Evolutionary conservation across 2,888 invertebrate species (phyloP), one percentile per base, ranked within the genome.

Genomic region (Panzeria rudis): DNA sequence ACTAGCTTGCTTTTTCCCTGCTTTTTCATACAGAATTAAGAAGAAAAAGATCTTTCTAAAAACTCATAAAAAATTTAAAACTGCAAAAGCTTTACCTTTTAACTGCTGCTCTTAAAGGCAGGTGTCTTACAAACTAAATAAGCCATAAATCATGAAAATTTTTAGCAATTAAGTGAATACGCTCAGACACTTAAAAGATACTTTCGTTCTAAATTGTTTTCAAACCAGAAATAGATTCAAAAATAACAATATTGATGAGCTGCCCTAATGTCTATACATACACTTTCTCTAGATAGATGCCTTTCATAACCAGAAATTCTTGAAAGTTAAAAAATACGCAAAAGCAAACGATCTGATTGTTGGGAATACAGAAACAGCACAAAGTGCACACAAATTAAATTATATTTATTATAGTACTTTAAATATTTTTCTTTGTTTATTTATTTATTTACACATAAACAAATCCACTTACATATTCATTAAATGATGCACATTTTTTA

Each of bases 391-490:
- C 38, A 41, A 35, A 8, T 35, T 5, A 8, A 35, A 35, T 35
- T 25, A 54, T 15, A 11, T 25, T 59, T 59, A 41, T 3, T 2
- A 41, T 15, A 41, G 41, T 20, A 20, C 17, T 3, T n/a, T n/a
- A 23, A 20, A 13, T 66, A 32, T 17, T 38, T 54, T 50, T 20
- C 0, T 38, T 29, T 3, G 23, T 50, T 9, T 20, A 3, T 35
- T 59, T 29, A n/a, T 13, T 41, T 35, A 41, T 1, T 15, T 35
- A 17, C 15, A 38, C 17, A 35, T 15, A 25, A 56, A 77, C 9
- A 17, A n/a, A 44, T 64, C 6, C 3, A 89, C 90, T 88, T 85
- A 91, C 91, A 88, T 89, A 90, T 81, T 88, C 88, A 41, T 88
- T 88, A 77, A 88, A 82, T 17, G n/a, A 84, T 7, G 86, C 86